A percentile compares a stretch with the other conserved stretches of the same genome.
Evolutionary conservation across 1,140 invertebrate species (phyloP).

Genomic region (Cotesia typhae): DNA sequence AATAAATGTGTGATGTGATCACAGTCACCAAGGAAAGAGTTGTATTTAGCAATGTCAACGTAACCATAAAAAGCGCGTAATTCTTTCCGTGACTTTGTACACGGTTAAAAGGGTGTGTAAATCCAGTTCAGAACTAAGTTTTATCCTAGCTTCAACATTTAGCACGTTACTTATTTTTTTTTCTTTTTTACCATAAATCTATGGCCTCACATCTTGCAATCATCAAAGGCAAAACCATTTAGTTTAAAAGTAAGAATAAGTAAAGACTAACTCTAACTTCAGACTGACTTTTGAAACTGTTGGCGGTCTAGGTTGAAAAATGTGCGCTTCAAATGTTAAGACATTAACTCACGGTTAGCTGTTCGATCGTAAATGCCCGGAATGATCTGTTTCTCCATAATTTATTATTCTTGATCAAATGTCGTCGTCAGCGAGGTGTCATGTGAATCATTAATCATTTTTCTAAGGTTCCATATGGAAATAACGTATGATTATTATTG

Average conservation of each 20-base stretch:
- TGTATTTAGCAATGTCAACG: too few species aligned
- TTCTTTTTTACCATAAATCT: conserved; percentile 1
- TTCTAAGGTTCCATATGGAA: too few species aligned
- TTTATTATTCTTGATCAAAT: too few species aligned
- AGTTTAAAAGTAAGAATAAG: not conserved
- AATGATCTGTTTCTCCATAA: too few species aligned
- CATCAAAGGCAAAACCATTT: conserved; percentile 24
- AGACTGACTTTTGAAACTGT: too few species aligned
- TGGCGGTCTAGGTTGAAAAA: not conserved
- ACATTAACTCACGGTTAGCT: not conserved
- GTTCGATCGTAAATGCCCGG: too few species aligned
- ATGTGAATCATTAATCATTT: too few species aligned
- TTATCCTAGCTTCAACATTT: conserved; percentile 5
- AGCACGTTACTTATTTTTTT: not conserved
- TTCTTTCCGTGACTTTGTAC: conserved; percentile 12
- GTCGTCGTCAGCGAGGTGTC: too few species aligned
- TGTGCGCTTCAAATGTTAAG: not conserved
- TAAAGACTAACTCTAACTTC: too few species aligned
- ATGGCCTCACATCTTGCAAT: conserved; percentile 10
- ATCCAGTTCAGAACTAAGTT: not conserved
- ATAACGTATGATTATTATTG: too few species aligned
- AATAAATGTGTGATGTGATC: too few species aligned
- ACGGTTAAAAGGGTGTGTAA: conserved; percentile 12
- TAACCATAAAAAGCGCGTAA: not conserved
- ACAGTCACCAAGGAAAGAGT: too few species aligned